Percentiles rank a stretch among this genome's conserved stretches.
These are phyloP conservation scores for Agriopis aurantiaria DNA, from an alignment of 2,888 invertebrate genomes.

Conservation along the genomic window DNA sequence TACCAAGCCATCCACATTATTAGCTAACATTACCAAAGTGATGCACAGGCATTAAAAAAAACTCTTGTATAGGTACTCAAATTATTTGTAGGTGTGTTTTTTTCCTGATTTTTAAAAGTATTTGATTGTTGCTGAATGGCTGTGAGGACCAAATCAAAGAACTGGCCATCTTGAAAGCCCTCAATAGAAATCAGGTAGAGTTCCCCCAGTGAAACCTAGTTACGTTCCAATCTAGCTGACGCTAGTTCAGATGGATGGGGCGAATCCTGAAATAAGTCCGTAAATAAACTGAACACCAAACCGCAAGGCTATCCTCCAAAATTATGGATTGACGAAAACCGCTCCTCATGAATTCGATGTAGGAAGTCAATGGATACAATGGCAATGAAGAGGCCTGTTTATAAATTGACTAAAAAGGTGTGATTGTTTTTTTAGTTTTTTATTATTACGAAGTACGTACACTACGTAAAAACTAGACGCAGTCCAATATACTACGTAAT, in stretches of 20 bases:
- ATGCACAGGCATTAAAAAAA: constrained; percentile 13
- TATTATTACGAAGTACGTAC: too few relatives aligned
- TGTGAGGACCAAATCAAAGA: neutral
- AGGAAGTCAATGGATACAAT: neutral
- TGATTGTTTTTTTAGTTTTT: too few relatives aligned
- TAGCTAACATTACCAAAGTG: constrained; percentile 19
- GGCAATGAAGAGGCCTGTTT: too few relatives aligned
- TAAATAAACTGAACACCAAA: neutral
- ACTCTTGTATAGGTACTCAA: neutral
- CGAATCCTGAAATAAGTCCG: neutral
- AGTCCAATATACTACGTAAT: too few relatives aligned
- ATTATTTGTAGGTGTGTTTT: neutral
- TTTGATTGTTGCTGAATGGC: neutral
- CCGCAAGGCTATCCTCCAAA: neutral
- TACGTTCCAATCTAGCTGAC: too few relatives aligned
- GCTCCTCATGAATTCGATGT: neutral
- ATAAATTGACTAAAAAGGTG: too few relatives aligned
- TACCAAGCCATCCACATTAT: constrained; percentile 8
- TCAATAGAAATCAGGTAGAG: too few relatives aligned
- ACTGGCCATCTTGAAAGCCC: too few relatives aligned
- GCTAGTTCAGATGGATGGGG: neutral
- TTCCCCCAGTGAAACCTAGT: too few relatives aligned
- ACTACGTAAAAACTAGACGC: too few relatives aligned
- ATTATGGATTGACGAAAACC: neutral
- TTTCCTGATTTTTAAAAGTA: neutral